phyloP scores from a whole-genome alignment of 2,888 invertebrate species.

The Biston stratarius region DNA sequence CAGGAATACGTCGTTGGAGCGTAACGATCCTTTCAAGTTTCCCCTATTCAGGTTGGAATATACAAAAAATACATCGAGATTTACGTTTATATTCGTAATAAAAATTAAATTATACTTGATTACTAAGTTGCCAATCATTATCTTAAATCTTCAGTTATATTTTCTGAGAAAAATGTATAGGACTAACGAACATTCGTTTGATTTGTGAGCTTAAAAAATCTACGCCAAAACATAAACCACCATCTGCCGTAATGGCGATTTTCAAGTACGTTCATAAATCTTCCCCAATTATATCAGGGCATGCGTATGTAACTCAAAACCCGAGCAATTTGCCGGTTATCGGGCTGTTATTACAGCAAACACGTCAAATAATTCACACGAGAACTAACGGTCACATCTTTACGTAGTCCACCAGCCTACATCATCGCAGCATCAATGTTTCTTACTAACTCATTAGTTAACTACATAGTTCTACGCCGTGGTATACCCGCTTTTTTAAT shows the following conservation, averaged over 20 bases:
- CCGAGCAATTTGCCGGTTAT: slow-evolving; percentile 20
- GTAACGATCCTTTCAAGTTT: slow-evolving; percentile 36
- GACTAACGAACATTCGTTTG: not conserved
- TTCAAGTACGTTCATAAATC: slow-evolving; percentile 15
- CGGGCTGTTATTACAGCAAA: slow-evolving; percentile 39
- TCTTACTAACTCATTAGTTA: slow-evolving; percentile 3
- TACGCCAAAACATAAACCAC: slow-evolving; percentile 13
- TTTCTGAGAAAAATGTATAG: not conserved
- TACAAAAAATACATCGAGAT: slow-evolving; percentile 26
- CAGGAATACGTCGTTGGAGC: slow-evolving; percentile 27
- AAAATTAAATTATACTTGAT: not conserved
- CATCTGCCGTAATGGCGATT: not conserved
- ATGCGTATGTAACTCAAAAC: slow-evolving; percentile 18
- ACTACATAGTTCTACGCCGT: not conserved
- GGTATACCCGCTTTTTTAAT: too few relatives aligned
- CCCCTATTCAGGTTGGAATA: slow-evolving; percentile 31
- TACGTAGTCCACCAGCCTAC: slow-evolving; percentile 40
- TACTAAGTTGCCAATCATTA: slow-evolving; percentile 7
- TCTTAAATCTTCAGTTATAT: not conserved
- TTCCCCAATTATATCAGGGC: slow-evolving; percentile 21
- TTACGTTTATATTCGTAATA: slow-evolving; percentile 18
- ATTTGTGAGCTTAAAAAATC: not conserved
- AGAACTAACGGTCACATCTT: slow-evolving; percentile 47
- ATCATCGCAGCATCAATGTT: slow-evolving; percentile 32
- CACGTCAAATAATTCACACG: slow-evolving; percentile 45